Base-by-base conservation (phyloP, 1,140 invertebrate species). In the Saccostrea echinata region DNA sequence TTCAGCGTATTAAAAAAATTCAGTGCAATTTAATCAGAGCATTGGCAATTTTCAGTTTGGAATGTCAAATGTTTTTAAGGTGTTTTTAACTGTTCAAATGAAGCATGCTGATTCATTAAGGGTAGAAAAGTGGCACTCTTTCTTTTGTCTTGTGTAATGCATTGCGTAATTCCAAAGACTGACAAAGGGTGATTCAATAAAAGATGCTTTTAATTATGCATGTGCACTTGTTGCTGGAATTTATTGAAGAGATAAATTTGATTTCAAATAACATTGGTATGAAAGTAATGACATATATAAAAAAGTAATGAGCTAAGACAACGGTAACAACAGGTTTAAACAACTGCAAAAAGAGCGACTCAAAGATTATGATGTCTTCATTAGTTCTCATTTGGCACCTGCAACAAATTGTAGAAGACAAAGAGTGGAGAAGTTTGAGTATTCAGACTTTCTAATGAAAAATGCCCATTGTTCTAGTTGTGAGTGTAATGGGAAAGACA, bases 171-270 rank as follows among this genome's bases (percentile, higher is more conserved):
- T 76, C 64, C 68, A 76, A 76, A 76, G 68, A 16, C 68, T 35
- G 68, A 76, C 68, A 76, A 76, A 76, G 68, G 2, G 27, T 76
- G 68, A 76, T 76, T 76, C 68, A 76, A 76, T 76, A 76, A 33
- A 76, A 76, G 68, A 76, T 76, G 68, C 24, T 76, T 33, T 76
- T 33, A 76, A 76, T 76, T 76, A 76, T 76, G 68, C 30, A 76
- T 76, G 68, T 76, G 68, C 68, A 76, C 68, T 76, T 76, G 27
- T 76, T 30, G 68, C 27, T 76, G 68, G 68, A 76, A 76, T 76
- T 76, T 76, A 76, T 76, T 76, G 68, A 76, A 76, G 68, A 76
- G 68, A 76, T 76, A 76, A 76, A 76, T 76, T 76, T 76, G 68
- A 76, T 76, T 76, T 76, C 68, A 76, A 76, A 76, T 76, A 76